Percentiles rank a stretch among this genome's conserved stretches.
These are phyloP conservation scores for Ctenopoma multispine DNA, from an alignment of 2,797 vertebrate genomes.

Conservation along the genomic window DNA sequence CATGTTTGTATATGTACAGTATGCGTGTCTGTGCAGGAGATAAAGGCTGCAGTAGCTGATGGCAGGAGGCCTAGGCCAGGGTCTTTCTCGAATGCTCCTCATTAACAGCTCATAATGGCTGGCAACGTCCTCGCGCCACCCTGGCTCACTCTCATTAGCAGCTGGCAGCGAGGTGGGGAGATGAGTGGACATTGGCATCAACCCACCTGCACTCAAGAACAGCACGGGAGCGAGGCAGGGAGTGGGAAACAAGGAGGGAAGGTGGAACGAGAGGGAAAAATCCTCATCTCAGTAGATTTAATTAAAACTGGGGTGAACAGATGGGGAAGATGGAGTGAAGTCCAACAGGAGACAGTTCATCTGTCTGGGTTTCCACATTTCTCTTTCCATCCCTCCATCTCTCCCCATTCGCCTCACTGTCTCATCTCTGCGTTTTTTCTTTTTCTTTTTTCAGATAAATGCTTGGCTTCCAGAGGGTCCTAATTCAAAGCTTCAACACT, in stretches of 20 bases:
- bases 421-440: slow-evolving; percentile 36
- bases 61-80: slow-evolving; percentile 80
- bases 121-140: slow-evolving; percentile 81
- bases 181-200: slow-evolving; percentile 93
- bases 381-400: slow-evolving; percentile 52
- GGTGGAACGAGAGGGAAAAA: slow-evolving; percentile 72
- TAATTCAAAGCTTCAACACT: slow-evolving; percentile 81
- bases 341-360: slow-evolving; percentile 94
- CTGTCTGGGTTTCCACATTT: slow-evolving; percentile 87
- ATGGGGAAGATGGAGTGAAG: slow-evolving; percentile 95
- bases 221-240: slow-evolving; percentile 63
- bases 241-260: slow-evolving; percentile 50
- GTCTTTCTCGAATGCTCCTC: slow-evolving; percentile 90
- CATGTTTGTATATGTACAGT: slow-evolving; percentile 46
- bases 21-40: slow-evolving; percentile 62
- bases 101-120: slow-evolving; percentile 95
- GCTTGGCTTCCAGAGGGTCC: slow-evolving; percentile 83
- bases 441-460: slow-evolving; percentile 83
- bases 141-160: slow-evolving; percentile 92
- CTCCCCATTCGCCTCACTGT: slow-evolving; percentile 43
- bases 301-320: slow-evolving; percentile 98
- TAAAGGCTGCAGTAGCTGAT: slow-evolving; percentile 62
- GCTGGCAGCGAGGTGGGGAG: slow-evolving; percentile 90
- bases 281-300: slow-evolving; percentile 96
- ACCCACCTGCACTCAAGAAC: slow-evolving; percentile 85